Base-by-base conservation (phyloP, 2,797 vertebrate genomes). In the Gymnodraco acuticeps region DNA sequence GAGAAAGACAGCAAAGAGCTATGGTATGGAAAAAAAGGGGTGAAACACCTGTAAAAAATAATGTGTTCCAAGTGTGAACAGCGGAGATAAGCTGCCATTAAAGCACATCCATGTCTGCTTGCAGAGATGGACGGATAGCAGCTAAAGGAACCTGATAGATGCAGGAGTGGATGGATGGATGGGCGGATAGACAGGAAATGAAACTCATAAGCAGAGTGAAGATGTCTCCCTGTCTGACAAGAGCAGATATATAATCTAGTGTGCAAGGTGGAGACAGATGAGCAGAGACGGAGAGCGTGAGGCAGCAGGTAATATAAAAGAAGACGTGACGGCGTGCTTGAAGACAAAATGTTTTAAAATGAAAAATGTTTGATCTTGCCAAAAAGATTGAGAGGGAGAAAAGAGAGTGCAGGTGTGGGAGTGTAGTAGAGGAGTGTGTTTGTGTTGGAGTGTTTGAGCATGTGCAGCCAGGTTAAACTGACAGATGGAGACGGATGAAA, bases 131-230 rank as follows among this genome's bases (percentile, higher is more conserved):
- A 80, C 42, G 3, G 84, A 84, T 80, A 59, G 53, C 67, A 0
- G 23, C 48, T 17, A 1, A 2, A 14, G 31, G 70, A 73, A 61
- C 58, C 14, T 51, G 77, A 81, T 61, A 70, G 77, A 75, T 55
- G 51, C 23, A 58, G 52, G 79, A 50, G 66, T 64, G 53, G 64
- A 41, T 15, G 78, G 68, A 41, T 15, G 78, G 68, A 70, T 45
- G 81, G 73, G 88, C 63, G 85, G 74, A 84, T 61, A 73, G 84
- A 73, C 64, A 55, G 88, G 81, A 89, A 87, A 87, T 86, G 77
- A 86, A 82, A 89, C 59, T 81, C 72, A 81, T 73, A 86, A 86
- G 64, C 52, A 3, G 47, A 80, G 84, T 90, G 77, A 89, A 90
- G 88, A 91, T 51, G 58, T 88, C 78, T 83, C 59, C 17, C 0